These are phyloP conservation scores for Jacana jacana DNA, from an alignment of 2,113 vertebrate species.

Conservation along the genomic window DNA sequence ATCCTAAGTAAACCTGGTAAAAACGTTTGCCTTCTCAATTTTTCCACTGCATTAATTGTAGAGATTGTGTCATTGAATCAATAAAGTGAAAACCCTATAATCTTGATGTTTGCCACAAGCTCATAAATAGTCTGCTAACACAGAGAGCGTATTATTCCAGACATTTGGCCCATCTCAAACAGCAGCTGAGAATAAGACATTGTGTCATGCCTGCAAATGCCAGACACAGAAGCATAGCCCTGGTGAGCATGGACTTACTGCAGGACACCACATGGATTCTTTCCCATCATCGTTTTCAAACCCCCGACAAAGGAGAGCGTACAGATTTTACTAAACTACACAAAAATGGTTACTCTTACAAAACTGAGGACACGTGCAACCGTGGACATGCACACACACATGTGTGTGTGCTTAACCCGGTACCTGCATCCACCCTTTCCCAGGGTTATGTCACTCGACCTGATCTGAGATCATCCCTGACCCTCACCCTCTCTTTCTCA, in stretches of 20 bases:
- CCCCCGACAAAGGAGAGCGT: not conserved
- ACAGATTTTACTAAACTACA: not conserved
- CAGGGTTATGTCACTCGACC: not conserved
- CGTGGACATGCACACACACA: not conserved
- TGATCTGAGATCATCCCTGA: not conserved
- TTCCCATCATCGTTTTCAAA: not conserved
- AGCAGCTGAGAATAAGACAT: not conserved
- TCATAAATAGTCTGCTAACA: not conserved
- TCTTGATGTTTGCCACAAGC: not conserved
- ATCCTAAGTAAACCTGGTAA: not conserved
- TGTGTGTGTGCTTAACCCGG: not conserved
- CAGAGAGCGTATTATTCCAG: not conserved
- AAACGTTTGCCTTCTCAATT: not conserved
- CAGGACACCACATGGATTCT: not conserved
- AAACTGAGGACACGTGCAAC: not conserved
- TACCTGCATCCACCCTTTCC: not conserved
- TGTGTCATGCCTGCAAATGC: not conserved
- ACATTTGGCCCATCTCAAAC: not conserved
- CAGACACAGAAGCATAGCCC: not conserved
- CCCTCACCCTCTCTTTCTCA: not conserved
- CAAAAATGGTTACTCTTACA: not conserved
- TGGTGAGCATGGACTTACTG: not conserved
- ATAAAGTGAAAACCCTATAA: not conserved
- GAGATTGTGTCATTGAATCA: not conserved
- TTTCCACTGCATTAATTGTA: not conserved